phyloP scores from a whole-genome alignment of 2,797 vertebrate genomes.

The Sebastolobus alascanus region DNA sequence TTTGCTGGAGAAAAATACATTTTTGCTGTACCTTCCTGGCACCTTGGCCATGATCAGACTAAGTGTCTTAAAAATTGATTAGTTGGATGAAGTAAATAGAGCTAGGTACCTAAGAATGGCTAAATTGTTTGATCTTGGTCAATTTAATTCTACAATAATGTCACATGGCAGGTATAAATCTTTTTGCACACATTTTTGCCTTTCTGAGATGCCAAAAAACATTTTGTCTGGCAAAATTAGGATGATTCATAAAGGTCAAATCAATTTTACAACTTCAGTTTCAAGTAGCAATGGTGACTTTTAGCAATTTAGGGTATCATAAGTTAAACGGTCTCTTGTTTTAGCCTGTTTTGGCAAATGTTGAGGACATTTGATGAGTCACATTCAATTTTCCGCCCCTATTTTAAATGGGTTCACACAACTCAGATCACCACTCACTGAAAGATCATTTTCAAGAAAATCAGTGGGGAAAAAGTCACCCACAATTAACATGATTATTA shows the following conservation, averaged over 20 bases:
- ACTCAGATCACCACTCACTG: not conserved
- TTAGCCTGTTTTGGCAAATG: not conserved
- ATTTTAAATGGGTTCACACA: not conserved
- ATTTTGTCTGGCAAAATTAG: not conserved
- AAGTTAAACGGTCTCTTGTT: not conserved
- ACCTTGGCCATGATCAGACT: not conserved
- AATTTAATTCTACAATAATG: not conserved
- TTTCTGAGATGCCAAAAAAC: not conserved
- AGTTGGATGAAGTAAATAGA: not conserved
- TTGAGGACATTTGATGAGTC: constrained; percentile 4
- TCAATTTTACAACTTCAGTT: not conserved
- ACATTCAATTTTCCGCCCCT: not conserved
- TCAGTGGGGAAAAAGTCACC: not conserved
- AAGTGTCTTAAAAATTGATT: not conserved
- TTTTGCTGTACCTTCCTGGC: not conserved
- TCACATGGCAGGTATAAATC: not conserved
- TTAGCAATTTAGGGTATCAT: not conserved
- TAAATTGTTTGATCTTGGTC: not conserved
- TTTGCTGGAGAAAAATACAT: not conserved
- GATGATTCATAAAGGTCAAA: not conserved
- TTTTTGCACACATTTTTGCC: not conserved
- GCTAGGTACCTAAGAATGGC: not conserved
- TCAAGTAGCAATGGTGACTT: not conserved
- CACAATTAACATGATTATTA: not conserved
- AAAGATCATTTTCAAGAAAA: constrained; percentile 11